Evolutionary conservation across 1,140 invertebrate species (phyloP).

Genomic region (Nephotettix cincticeps): DNA sequence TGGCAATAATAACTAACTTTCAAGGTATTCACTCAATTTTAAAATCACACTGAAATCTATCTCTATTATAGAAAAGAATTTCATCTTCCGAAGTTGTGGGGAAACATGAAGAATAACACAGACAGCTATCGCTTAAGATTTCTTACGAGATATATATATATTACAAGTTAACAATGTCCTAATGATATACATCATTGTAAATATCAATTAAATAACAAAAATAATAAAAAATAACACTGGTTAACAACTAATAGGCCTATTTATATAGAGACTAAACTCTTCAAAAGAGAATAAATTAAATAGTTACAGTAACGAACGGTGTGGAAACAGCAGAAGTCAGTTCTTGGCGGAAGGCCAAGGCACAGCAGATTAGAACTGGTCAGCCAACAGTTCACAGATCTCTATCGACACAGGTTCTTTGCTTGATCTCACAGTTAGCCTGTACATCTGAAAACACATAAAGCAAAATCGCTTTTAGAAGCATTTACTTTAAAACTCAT

Average conservation of each 20-base stretch:
- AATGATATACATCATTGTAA: constrained; percentile 9
- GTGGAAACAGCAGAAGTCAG: background rate
- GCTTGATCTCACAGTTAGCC: constrained; percentile 93
- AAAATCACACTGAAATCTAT: too few species aligned
- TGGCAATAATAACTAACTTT: too few species aligned
- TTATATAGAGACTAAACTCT: constrained; percentile 17
- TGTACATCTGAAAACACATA: constrained; percentile 98
- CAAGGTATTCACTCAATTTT: too few species aligned
- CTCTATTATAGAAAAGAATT: background rate
- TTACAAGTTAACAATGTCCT: constrained; percentile 11
- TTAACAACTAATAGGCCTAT: constrained; percentile 20
- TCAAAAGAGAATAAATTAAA: constrained; percentile 25
- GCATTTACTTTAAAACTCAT: too few species aligned
- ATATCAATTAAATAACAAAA: constrained; percentile 20
- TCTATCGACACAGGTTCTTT: constrained; percentile 92
- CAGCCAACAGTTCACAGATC: constrained; percentile 82
- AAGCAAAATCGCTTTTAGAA: too few species aligned
- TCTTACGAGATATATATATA: constrained; percentile 2
- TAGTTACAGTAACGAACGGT: constrained; percentile 5
- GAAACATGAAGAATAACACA: constrained; percentile 4
- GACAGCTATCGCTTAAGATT: background rate
- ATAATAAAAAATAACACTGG: constrained; percentile 20
- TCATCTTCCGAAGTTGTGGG: background rate
- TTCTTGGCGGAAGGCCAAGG: background rate
- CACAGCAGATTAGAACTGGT: constrained; percentile 70